A percentile compares a stretch with the other conserved stretches of the same genome.
Evolutionary conservation across 2,113 vertebrate species (phyloP).

Genomic region (Hydrochoerus hydrochaeris): DNA sequence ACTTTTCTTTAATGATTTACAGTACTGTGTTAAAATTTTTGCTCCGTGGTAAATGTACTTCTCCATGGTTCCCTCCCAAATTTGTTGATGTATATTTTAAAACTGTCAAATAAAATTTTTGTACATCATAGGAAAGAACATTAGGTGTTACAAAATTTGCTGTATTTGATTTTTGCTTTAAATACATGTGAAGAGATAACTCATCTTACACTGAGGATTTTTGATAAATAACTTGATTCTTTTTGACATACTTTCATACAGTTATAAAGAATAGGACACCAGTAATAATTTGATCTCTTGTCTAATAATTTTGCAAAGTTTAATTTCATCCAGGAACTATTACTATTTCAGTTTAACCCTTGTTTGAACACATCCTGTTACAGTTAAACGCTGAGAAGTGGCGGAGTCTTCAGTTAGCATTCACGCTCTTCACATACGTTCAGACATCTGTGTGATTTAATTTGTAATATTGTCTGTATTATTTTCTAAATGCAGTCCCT

Average conservation of each 20-base stretch:
- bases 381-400: neutral
- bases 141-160: neutral
- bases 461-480: neutral
- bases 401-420: neutral
- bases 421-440: neutral
- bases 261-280: conserved; percentile 3
- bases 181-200: neutral
- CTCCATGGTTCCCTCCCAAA: neutral
- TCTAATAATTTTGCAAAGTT: conserved; percentile 20
- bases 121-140: neutral
- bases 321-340: conserved; percentile 33
- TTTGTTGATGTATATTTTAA: neutral
- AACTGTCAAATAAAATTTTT: conserved; percentile 2
- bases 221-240: conserved; percentile 25
- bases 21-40: neutral
- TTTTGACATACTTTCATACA: neutral
- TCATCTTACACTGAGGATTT: neutral
- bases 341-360: neutral
- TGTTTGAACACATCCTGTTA: neutral
- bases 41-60: neutral
- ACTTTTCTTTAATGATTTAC: neutral
- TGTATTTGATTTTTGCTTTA: conserved; percentile 47
- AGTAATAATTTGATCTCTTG: conserved; percentile 10
- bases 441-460: conserved; percentile 36
- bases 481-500: neutral